phyloP scores from a whole-genome alignment of 1,140 invertebrate species.

The Bombus cullumanus region DNA sequence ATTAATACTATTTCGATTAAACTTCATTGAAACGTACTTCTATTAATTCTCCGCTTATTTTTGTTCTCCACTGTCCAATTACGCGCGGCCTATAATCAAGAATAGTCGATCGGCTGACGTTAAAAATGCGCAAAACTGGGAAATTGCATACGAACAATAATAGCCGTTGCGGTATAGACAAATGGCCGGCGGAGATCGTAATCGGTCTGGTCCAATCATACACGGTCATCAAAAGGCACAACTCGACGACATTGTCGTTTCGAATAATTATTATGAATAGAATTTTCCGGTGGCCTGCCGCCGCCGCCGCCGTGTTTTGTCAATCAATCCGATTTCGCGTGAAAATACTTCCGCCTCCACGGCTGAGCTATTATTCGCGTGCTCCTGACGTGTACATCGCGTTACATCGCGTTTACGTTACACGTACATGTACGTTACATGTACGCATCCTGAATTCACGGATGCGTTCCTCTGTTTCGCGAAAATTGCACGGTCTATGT shows the following conservation, averaged over 20 bases:
- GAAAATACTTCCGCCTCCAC: background rate
- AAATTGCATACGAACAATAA: constrained; percentile 55
- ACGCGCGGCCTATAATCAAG: constrained; percentile 16
- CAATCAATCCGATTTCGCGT: background rate
- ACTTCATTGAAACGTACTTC: no score
- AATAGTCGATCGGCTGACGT: constrained; percentile 1
- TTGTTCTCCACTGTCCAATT: no score
- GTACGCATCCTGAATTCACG: background rate
- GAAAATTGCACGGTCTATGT: background rate
- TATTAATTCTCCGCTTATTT: no score
- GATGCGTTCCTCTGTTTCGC: background rate
- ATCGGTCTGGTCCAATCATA: constrained; percentile 40
- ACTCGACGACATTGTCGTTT: background rate
- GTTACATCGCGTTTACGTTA: background rate
- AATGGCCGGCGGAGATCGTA: constrained; percentile 56
- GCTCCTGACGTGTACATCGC: background rate
- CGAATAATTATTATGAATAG: constrained; percentile 45
- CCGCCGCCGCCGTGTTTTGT: constrained; percentile 10
- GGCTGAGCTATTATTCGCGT: background rate
- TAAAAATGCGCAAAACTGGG: constrained; percentile 52
- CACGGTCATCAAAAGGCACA: constrained; percentile 32
- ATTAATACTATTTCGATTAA: background rate
- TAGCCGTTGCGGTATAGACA: constrained; percentile 25
- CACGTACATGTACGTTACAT: background rate
- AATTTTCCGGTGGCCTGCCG: background rate